Evolutionary conservation across 2,797 vertebrate genomes (phyloP).

Genomic region (Spinus olivaceus): DNA sequence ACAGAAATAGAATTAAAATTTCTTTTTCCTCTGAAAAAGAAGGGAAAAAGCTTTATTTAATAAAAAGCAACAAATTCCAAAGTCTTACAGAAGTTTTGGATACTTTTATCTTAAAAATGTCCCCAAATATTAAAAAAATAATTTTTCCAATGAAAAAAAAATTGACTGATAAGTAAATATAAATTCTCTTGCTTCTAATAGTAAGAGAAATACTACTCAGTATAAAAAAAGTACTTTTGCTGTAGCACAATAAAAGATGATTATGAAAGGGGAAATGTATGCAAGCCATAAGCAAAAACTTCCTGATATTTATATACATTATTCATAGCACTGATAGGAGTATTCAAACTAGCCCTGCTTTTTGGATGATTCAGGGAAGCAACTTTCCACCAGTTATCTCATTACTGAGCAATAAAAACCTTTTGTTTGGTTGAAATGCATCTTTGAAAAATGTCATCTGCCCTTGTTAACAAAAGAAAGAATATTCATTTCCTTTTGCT

Average conservation of each 20-base stretch:
- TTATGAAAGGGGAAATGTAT: slow-evolving; percentile 50
- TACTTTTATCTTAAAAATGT: background rate
- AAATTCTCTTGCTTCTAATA: background rate
- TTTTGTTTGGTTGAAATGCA: background rate
- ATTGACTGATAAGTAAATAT: background rate
- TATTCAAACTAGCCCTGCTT: background rate
- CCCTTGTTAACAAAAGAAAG: background rate
- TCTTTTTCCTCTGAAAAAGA: background rate
- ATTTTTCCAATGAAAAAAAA: background rate
- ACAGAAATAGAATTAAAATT: background rate
- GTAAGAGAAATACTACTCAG: background rate
- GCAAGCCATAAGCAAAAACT: background rate
- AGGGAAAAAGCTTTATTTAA: background rate
- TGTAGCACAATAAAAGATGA: slow-evolving; percentile 36
- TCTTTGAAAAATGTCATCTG: background rate
- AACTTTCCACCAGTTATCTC: background rate
- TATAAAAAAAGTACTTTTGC: background rate
- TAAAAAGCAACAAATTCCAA: background rate
- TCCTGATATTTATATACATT: slow-evolving; percentile 15
- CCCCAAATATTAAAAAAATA: background rate
- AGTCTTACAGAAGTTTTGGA: background rate
- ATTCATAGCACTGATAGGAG: slow-evolving; percentile 36
- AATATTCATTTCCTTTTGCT: background rate
- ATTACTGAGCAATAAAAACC: background rate
- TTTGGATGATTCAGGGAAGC: background rate